phyloP scores from a whole-genome alignment of 2,888 invertebrate species.

The Ophion obscuratus region DNA sequence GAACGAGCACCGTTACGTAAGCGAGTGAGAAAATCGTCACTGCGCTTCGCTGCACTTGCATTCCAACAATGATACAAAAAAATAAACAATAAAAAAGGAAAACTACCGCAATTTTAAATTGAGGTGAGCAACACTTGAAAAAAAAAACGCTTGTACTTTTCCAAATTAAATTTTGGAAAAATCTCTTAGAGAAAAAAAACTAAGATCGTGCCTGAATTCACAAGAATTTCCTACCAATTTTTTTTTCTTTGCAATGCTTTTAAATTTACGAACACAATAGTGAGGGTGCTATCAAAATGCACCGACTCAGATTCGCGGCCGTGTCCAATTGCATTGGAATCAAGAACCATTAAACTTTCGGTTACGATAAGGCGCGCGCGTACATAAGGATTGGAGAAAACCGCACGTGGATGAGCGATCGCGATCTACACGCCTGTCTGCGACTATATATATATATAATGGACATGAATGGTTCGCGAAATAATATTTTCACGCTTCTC shows the following conservation, averaged over 20 bases:
- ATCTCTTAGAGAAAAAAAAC: neutral
- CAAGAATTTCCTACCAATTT: neutral
- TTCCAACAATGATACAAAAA: neutral
- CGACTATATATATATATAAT: neutral
- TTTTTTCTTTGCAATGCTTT: neutral
- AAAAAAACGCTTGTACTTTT: neutral
- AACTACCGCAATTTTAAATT: neutral
- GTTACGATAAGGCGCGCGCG: constrained; percentile 24
- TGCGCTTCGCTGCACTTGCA: neutral
- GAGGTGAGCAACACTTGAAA: neutral
- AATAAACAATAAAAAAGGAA: neutral
- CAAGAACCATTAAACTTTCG: constrained; percentile 62
- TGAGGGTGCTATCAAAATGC: neutral
- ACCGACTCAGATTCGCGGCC: neutral
- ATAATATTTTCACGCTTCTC: too few species aligned
- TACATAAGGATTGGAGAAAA: constrained; percentile 51
- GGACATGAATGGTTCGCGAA: too few species aligned
- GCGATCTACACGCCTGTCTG: neutral
- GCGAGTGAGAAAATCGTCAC: neutral
- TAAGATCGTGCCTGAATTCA: neutral
- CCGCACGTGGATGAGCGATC: neutral
- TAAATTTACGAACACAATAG: neutral
- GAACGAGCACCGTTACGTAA: neutral
- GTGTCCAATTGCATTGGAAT: constrained; percentile 44
- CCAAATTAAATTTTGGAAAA: neutral